Evolutionary conservation across 2,797 vertebrate species (phyloP), one percentile per base, ranked within the genome.

Genomic region (Clarias platycephalus): DNA sequence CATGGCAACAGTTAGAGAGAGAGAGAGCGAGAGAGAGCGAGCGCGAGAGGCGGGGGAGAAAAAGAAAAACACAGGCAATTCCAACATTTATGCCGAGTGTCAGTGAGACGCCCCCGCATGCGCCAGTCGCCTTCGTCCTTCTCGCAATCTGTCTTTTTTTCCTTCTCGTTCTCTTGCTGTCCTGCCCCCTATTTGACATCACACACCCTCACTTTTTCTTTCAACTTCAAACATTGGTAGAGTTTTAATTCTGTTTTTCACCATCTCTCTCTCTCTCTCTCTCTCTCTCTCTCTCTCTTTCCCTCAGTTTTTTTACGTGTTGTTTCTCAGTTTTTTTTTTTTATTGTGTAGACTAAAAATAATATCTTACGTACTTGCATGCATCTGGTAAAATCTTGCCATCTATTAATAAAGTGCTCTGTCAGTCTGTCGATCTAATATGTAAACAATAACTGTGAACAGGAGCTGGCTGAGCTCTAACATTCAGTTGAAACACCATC

Each of bases 1-100:
- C 93, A 96, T 95, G 95, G 95, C 92, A 94, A 92, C 91, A 93
- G 94, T 95, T 92, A 90, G 44, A 90, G 88, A 80, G 58, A 79
- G 85, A 86, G 86, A 28, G 82, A 8, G 60, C 22, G 57, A 34
- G 67, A 13, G 63, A 80, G 58, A 79, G 85, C 86, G 86, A 28
- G 82, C 5, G 60, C 22, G 57, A 34, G 37, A 40, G 37, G 82
- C 5, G 76, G 80, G 70, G 22, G 67, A 49, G 77, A 63, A 57
- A 80, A 64, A 83, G 79, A 80, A 83, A 86, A 80, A 82, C 55
- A 86, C 64, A 82, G 82, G 89, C 78, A 89, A 92, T 92, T 94
- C 92, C 92, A 83, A 89, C 83, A 86, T 89, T 88, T 78, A 76
- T 86, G 83, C 80, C 80, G 80, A 63, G 83, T 90, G 93, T 95